Conservation (phyloP, 1,140 invertebrate species). For the Cotesia vestalis region DNA sequence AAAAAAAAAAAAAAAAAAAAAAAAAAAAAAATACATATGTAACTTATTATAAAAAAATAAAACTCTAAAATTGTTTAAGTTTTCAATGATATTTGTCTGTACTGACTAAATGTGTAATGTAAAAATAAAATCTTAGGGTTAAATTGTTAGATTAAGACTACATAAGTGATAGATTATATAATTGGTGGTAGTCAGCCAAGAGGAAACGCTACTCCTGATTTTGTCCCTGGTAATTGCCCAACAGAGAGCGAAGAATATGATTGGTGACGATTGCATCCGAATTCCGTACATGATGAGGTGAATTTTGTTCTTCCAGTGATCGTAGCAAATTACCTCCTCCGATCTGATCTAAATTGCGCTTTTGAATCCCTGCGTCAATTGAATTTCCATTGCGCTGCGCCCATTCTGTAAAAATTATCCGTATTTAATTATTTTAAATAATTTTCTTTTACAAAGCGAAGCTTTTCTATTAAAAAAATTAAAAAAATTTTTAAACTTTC, state of each 20-base stretch:
- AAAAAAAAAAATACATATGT: no score
- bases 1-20: no score
- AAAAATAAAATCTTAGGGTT: background rate
- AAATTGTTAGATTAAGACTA: no score
- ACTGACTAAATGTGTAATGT: no score
- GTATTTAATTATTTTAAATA: background rate
- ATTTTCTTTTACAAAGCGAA: no score
- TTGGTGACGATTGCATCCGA: constrained; percentile 63
- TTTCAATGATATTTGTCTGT: no score
- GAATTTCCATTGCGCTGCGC: background rate
- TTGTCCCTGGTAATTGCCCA: background rate
- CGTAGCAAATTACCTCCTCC: constrained; percentile 62
- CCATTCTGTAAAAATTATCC: constrained; percentile 1
- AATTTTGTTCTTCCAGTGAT: constrained; percentile 8
- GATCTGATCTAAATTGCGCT: constrained; percentile 60
- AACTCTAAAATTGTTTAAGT: no score
- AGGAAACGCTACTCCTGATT: background rate
- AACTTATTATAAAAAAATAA: no score
- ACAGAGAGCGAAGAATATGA: constrained; percentile 55
- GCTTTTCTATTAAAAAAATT: no score
- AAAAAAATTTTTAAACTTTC: no score
- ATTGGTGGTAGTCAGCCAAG: no score
- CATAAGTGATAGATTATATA: no score
- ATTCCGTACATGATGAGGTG: constrained; percentile 51
- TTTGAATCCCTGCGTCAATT: constrained; percentile 41